Evolutionary conservation across 2,113 vertebrate genomes (phyloP).

Genomic region (Galeopterus variegatus): DNA sequence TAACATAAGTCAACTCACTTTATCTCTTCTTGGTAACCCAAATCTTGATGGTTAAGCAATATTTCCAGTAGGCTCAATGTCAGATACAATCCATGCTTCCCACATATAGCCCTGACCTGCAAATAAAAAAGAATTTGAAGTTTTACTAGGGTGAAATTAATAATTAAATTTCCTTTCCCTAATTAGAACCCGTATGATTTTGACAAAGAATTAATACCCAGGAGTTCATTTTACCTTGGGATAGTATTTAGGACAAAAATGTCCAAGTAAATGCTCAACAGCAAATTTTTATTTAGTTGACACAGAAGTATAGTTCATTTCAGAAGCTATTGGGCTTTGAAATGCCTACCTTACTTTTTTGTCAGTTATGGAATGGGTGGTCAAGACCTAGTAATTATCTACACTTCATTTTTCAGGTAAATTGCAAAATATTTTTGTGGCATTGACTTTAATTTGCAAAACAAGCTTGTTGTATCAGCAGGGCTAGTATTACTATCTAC

Average conservation of each 20-base stretch:
- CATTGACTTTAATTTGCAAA: neutral
- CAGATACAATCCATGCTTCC: slow-evolving; percentile 71
- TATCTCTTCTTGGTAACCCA: slow-evolving; percentile 74
- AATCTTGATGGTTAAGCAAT: slow-evolving; percentile 73
- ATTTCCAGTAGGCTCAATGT: slow-evolving; percentile 68
- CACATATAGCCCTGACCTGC: slow-evolving; percentile 76
- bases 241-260: neutral
- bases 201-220: neutral
- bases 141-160: neutral
- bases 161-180: neutral
- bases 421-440: slow-evolving; percentile 24
- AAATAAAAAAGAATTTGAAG: slow-evolving; percentile 59
- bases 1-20: slow-evolving; percentile 69
- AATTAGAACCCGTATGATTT: slow-evolving; percentile 16
- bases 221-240: neutral
- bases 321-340: slow-evolving; percentile 36
- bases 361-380: neutral
- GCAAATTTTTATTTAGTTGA: neutral
- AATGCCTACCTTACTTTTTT: slow-evolving; percentile 34
- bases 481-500: neutral
- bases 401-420: neutral
- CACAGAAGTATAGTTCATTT: neutral
- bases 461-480: neutral
- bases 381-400: neutral
- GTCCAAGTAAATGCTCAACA: neutral